Percentiles rank a stretch among this genome's conserved stretches.
Evolutionary conservation across 1,140 invertebrate species (phyloP).

Genomic region (Polypedilum vanderplanki): DNA sequence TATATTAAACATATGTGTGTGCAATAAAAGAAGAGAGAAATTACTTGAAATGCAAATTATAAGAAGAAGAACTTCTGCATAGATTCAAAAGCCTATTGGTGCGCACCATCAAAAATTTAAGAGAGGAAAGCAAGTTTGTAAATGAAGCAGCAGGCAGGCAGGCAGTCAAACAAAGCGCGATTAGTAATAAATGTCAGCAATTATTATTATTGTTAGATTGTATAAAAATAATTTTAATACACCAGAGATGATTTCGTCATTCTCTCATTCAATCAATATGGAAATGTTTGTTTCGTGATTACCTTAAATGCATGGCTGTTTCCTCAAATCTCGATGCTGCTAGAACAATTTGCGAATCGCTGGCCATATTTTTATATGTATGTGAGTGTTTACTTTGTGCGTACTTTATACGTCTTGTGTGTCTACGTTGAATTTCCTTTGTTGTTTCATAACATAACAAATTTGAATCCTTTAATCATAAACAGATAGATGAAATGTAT

Average conservation of each 20-base stretch:
- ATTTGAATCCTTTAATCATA: background rate
- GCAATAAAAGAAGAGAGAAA: constrained; percentile 22
- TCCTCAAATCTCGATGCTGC: constrained; percentile 78
- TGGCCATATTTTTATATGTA: constrained; percentile 45
- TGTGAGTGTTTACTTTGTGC: background rate
- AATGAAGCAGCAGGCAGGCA: background rate
- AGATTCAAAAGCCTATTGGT: background rate
- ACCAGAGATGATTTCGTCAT: background rate
- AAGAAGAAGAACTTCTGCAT: constrained; percentile 15
- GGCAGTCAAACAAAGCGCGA: background rate
- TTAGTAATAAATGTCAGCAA: constrained; percentile 13
- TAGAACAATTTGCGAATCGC: constrained; percentile 75
- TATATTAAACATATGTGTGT: no score
- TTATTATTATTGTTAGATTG: constrained; percentile 7
- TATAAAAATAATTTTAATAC: background rate
- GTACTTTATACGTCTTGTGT: no score
- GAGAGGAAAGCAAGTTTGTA: no score
- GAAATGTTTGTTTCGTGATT: constrained; percentile 47
- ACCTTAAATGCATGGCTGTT: constrained; percentile 66
- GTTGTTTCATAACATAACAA: background rate
- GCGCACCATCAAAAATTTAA: background rate
- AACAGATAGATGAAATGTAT: background rate
- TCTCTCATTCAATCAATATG: constrained; percentile 38
- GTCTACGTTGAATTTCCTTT: no score
- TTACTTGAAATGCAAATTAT: constrained; percentile 23